Percentiles rank a stretch among this genome's conserved stretches.
Conservation (phyloP, 2,797 vertebrate genomes). For the Peromyscus eremicus region DNA sequence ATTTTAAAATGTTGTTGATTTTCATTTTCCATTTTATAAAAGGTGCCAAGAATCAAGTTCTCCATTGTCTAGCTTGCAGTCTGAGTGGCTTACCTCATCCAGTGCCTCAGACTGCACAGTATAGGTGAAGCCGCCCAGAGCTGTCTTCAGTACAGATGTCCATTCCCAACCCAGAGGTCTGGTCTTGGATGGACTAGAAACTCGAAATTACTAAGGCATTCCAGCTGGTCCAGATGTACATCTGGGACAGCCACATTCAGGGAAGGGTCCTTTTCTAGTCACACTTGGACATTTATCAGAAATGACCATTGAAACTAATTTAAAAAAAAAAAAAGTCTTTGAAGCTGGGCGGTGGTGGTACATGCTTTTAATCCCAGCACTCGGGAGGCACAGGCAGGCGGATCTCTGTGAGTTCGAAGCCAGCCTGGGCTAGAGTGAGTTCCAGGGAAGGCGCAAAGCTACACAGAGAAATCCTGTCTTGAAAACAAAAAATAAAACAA, state of each 20-base stretch:
- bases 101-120: not conserved
- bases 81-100: not conserved
- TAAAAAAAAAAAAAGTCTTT: not conserved
- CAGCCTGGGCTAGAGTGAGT: too few species aligned
- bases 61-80: not conserved
- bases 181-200: too few species aligned
- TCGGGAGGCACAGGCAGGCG: too few species aligned
- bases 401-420: too few species aligned
- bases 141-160: not conserved
- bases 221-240: not conserved
- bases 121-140: not conserved
- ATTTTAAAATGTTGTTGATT: not conserved
- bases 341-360: not conserved
- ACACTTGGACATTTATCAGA: not conserved
- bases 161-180: not conserved
- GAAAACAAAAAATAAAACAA: too few species aligned
- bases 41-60: not conserved
- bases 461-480: too few species aligned
- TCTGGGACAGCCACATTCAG: not conserved
- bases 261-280: not conserved
- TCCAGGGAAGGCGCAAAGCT: too few species aligned
- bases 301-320: not conserved
- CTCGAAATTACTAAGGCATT: not conserved
- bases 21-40: constrained; percentile 13
- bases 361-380: too few species aligned